phyloP scores from a whole-genome alignment of 2,797 vertebrate genomes.

The Pterois miles region DNA sequence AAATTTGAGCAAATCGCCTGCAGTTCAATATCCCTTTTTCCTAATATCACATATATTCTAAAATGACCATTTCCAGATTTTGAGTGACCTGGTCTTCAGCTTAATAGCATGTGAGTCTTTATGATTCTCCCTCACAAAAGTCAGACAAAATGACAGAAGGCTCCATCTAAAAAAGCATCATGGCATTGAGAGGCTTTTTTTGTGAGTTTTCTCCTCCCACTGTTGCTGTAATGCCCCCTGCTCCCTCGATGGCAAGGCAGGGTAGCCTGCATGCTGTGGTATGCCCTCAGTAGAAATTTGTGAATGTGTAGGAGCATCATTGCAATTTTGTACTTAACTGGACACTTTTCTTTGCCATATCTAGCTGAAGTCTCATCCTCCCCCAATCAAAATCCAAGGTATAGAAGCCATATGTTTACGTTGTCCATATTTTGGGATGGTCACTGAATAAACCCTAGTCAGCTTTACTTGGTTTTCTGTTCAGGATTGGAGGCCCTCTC shows the following conservation, averaged over 20 bases:
- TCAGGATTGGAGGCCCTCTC: constrained; percentile 43
- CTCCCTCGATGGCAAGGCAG: constrained; percentile 72
- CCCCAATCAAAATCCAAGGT: constrained; percentile 34
- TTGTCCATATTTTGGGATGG: constrained; percentile 16
- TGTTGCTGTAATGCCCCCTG: constrained; percentile 73
- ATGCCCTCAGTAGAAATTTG: constrained; percentile 80
- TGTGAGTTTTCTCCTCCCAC: constrained; percentile 76
- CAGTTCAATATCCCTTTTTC: background rate
- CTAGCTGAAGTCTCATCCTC: constrained; percentile 57
- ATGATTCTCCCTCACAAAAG: background rate
- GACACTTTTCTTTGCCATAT: constrained; percentile 68
- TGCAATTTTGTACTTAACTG: constrained; percentile 75
- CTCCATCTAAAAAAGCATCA: background rate
- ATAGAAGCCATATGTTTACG: constrained; percentile 65
- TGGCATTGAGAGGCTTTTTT: constrained; percentile 25
- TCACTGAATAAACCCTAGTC: constrained; percentile 28
- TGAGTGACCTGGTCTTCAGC: background rate
- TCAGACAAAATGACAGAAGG: constrained; percentile 6
- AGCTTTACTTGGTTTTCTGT: constrained; percentile 31
- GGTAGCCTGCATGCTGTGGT: constrained; percentile 83
- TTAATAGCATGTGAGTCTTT: constrained; percentile 21
- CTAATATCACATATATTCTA: background rate
- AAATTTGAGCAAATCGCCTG: background rate
- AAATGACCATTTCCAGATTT: background rate
- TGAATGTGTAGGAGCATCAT: constrained; percentile 81